Evolutionary conservation across 2,888 invertebrate species (phyloP), one percentile per base, ranked within the genome.

Genomic region (Nomada fabriciana): DNA sequence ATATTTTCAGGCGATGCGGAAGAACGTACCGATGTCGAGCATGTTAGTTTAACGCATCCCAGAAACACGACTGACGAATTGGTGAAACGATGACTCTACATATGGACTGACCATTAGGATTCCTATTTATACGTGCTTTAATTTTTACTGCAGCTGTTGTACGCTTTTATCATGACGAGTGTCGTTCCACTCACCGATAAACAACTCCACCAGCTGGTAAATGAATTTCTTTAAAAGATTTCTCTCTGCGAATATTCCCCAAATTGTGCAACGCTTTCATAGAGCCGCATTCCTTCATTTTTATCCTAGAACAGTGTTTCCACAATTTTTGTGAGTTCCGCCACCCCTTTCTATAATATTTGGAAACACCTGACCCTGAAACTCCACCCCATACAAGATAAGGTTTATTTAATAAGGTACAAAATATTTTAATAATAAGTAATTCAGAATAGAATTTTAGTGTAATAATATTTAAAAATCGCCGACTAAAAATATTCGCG

Each of bases 191-290:
- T 93, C 86, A 94, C 94, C 86, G 95, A 95, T 88, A 95, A 95
- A 93, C 95, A 95, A 89, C 95, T 95, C 91, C 94, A 95, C 90
- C 95, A 95, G 80, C 50, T 88, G 87, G 88, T 88, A 77, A 88
- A 80, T 71, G 29, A 52, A 75, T 47, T 3, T 23, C 18, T 0
- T 50, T 11, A 9, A 60, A 29, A 29, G n/a, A 18, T 23, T 42
- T 15, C 15, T 13, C 25, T 50, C 63, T 55, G 29, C 43, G 18
- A 5, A 36, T 74, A 13, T n/a, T 52, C n/a, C 25, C 36, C 42
- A 55, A 50, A 18, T 52, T 20, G 57, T 50, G 42, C 47, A 65
- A 50, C 20, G 52, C 47, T 53, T 73, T 53, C 71, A 25, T 60
- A 29, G 25, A 72, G 74, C n/a, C 36, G 36, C 7, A 5, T 36